Evolutionary conservation across 2,888 invertebrate genomes (phyloP), one percentile per base, ranked within the genome.

Genomic region (Aricia artaxerxes): DNA sequence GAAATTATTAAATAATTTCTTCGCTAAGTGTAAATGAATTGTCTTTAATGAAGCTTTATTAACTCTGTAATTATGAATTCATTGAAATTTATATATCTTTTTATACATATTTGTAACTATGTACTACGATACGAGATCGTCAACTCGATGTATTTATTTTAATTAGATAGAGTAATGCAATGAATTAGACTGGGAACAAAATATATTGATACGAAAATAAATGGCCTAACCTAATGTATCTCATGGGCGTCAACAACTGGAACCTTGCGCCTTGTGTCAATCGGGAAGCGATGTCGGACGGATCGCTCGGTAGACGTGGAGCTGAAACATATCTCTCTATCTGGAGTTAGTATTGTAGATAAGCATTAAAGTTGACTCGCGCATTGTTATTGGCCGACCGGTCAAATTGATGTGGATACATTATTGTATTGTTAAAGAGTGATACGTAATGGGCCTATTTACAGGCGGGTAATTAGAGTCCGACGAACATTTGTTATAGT

Each of bases 1-100:
- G 93, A 92, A 93, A 91, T 94, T 94, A 94, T 93, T 83, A 89
- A 92, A 94, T 93, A 91, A 94, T 93, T 93, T 94, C 94, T 91
- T 92, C 94, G 90, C 88, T 92, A 92, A 88, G 85, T 91, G 88
- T 93, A 91, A 92, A 91, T 88, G 88, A 88, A 91, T 91, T 89
- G 92, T 92, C 92, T 93, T 92, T 92, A 92, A 92, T 88, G 90
- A 93, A 94, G 94, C 94, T 94, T 94, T 94, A 94, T 93, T 94
- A 94, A 94, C 93, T 93, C 93, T 93, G 93, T 89, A 92, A 91
- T 91, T 94, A 92, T 93, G 93, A 92, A 94, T 92, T 92, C 92
- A 93, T 91, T 92, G 90, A 93, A 92, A 91, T 92, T 93, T 92
- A 93, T 91, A 90, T 92, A 91, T 90, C 92, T 94, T 93, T 94